phyloP scores from a whole-genome alignment of 2,113 vertebrate species.

The Marmota monax region DNA sequence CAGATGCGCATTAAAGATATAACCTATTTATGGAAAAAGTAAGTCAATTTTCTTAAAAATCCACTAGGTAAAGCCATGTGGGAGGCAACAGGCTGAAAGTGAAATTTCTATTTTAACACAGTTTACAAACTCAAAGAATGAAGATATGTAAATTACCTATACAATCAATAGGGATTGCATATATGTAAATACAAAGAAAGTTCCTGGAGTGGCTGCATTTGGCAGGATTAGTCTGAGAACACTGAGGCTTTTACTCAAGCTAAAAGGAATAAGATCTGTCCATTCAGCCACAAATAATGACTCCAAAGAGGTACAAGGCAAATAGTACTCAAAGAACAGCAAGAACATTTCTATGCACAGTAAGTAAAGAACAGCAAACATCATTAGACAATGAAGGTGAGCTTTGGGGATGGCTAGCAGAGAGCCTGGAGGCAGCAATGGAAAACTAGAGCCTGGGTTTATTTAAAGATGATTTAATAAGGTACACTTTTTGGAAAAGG shows the following conservation, averaged over 20 bases:
- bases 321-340: neutral
- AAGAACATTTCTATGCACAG: neutral
- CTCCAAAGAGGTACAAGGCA: neutral
- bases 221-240: neutral
- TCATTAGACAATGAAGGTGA: neutral
- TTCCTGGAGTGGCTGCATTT: neutral
- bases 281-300: constrained; percentile 24
- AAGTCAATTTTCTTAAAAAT: neutral
- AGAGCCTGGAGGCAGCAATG: neutral
- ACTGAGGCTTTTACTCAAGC: neutral
- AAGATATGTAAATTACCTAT: neutral
- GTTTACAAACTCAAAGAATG: neutral
- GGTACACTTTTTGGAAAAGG: neutral
- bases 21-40: neutral
- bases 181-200: neutral
- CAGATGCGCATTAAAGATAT: neutral
- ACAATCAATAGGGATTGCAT: neutral
- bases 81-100: neutral
- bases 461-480: neutral
- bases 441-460: neutral
- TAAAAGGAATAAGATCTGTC: neutral
- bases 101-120: constrained; percentile 34
- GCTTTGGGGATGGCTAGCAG: neutral
- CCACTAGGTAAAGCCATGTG: neutral
- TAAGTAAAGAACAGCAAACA: neutral